Conservation (phyloP, 2,797 vertebrate species). For the Hapalemur alaotrensis region DNA sequence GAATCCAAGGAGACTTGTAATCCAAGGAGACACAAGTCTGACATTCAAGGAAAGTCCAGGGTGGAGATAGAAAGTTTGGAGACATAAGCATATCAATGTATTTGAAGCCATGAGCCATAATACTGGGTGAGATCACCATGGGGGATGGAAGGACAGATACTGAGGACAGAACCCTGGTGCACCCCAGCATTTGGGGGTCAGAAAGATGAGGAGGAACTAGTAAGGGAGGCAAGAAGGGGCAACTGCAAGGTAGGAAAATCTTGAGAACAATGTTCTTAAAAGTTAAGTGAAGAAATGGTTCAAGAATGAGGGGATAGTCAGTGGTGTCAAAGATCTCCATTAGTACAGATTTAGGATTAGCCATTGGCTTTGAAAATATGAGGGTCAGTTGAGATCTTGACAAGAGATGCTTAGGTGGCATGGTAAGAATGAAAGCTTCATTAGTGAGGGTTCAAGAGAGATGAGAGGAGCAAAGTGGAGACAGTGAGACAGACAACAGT, state of each 20-base stretch:
- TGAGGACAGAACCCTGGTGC: not conserved
- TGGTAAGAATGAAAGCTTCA: not conserved
- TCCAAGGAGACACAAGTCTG: not conserved
- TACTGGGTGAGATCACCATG: not conserved
- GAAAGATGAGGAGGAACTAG: not conserved
- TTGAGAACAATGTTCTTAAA: not conserved
- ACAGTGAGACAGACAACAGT: not conserved
- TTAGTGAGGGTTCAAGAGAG: not conserved
- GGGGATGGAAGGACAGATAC: not conserved
- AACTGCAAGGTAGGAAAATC: not conserved
- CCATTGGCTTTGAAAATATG: not conserved
- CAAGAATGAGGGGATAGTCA: not conserved
- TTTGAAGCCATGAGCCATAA: not conserved
- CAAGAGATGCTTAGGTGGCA: not conserved
- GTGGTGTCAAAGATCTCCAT: not conserved
- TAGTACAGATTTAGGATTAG: not conserved
- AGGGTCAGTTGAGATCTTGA: not conserved
- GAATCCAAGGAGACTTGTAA: not conserved
- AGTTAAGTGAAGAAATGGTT: not conserved
- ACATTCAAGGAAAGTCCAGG: not conserved
- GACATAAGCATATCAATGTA: not conserved
- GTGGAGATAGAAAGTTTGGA: not conserved
- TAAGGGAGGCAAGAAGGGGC: not conserved
- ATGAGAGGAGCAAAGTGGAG: not conserved
- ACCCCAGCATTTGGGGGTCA: not conserved